phyloP scores from a whole-genome alignment of 2,797 vertebrate species.

The Merluccius polli region DNA sequence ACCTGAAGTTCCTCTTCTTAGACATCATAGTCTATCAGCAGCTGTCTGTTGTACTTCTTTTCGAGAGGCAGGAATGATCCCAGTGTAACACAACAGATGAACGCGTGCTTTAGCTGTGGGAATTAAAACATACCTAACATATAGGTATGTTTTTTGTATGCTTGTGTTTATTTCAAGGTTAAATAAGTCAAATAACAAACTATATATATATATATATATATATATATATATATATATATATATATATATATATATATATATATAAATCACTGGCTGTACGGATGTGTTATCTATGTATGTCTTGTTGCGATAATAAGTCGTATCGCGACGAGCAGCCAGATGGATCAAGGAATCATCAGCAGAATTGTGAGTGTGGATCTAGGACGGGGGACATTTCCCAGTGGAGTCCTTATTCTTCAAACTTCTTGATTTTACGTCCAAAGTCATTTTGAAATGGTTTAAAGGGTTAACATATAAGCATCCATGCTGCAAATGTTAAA shows the following conservation, averaged over 20 bases:
- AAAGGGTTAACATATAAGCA: conserved; percentile 3
- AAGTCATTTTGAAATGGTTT: not conserved
- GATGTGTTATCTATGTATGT: not conserved
- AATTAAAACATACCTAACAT: not conserved
- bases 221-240: not conserved
- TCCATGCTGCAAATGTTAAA: conserved; percentile 3
- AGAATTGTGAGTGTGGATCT: not conserved
- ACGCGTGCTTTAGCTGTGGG: not conserved
- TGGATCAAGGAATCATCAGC: not conserved
- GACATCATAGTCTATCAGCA: conserved; percentile 41
- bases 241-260: too few species aligned
- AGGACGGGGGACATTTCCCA: not conserved
- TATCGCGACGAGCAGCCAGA: not conserved
- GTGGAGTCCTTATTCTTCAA: not conserved
- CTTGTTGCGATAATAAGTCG: not conserved
- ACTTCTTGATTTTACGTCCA: not conserved
- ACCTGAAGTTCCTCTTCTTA: conserved; percentile 34
- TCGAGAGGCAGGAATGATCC: not conserved
- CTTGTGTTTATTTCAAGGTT: not conserved
- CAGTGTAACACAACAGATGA: not conserved
- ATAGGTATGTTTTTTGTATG: not conserved
- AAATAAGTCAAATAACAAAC: not conserved
- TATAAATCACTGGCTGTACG: not conserved
- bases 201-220: too few species aligned
- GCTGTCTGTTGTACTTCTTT: not conserved